Conservation (phyloP, 2,797 vertebrate genomes). For the Anabacerthia variegaticeps region DNA sequence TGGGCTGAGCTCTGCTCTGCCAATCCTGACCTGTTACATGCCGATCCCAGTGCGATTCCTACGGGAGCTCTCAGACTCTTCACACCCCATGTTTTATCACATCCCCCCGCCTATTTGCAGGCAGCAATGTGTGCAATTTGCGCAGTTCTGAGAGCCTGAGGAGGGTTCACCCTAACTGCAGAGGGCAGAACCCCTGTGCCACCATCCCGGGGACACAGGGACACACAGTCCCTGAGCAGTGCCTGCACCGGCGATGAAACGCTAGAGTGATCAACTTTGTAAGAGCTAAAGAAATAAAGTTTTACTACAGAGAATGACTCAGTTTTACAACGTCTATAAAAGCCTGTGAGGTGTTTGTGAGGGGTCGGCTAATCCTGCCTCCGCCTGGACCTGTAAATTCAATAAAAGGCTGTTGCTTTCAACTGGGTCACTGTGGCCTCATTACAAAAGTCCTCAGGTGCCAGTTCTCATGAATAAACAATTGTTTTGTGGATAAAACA, state of each 20-base stretch:
- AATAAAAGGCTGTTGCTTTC: background rate
- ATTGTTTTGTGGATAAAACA: slow-evolving; percentile 36
- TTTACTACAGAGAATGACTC: background rate
- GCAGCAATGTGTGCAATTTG: background rate
- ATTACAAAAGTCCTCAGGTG: slow-evolving; percentile 38
- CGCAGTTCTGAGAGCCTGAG: background rate
- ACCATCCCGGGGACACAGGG: rapidly evolving
- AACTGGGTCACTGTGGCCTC: background rate
- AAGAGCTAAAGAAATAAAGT: background rate
- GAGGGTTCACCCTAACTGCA: background rate
- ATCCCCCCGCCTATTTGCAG: background rate
- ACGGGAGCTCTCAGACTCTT: background rate
- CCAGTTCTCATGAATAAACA: slow-evolving; percentile 48
- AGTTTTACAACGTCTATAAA: background rate
- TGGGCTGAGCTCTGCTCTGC: background rate
- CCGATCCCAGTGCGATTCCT: rapidly evolving
- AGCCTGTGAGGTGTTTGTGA: background rate
- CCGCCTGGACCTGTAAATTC: background rate
- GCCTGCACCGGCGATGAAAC: background rate
- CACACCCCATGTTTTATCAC: background rate
- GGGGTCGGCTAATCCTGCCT: background rate
- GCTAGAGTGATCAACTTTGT: background rate
- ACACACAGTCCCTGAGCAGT: rapidly evolving
- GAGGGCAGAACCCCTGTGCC: background rate
- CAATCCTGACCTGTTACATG: background rate